Base-by-base conservation (phyloP, 2,113 vertebrate genomes). In the Ptilonorhynchus violaceus region DNA sequence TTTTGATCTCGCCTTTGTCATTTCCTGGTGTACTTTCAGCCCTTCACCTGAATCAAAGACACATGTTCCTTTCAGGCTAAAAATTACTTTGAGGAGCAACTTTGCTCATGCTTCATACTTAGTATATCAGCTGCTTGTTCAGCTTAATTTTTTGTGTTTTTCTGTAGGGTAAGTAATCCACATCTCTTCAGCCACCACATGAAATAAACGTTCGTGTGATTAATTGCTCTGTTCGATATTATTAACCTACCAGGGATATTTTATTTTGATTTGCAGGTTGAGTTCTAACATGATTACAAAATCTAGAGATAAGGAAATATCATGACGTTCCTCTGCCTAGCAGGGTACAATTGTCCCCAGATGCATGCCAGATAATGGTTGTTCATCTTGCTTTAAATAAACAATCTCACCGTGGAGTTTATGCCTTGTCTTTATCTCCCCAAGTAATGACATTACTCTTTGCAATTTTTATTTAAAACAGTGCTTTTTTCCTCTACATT, bases 1-100 rank as follows among this genome's bases (percentile, higher is more conserved):
- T 95, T 94, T 96, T 93, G 59, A 96, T 96, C 70, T 95, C 3
- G 6, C 20, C 14, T 76, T 84, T 59, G 80, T 92, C 42, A 97
- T 89, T 95, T 93, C 94, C 47, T 89, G 63, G 37, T 67, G 50
- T 85, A 44, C 23, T 83, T 94, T 95, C 46, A 85, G 78, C 49
- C 47, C 25, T 72, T 91, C 68, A 89, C 41, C 56, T 55, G 93
- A 90, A 88, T 91, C 55, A 97, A 96, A 95, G 91, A 78, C 55
- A 33, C 20, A 39, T 42, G 69, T 39, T 85, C 27, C 35, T 80
- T 1, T 0, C 30, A 64, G 88, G 41, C 19, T 95, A 55, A 87
- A 92, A 66, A 47, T 39, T 80, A 35, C 82, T 86, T 30, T 49
- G 30, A 94, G 60, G 11, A 87, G 6, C 4, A 73, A 42, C n/a